Evolutionary conservation across 2,113 vertebrate genomes (phyloP).

Genomic region (Corythornis cristatus): DNA sequence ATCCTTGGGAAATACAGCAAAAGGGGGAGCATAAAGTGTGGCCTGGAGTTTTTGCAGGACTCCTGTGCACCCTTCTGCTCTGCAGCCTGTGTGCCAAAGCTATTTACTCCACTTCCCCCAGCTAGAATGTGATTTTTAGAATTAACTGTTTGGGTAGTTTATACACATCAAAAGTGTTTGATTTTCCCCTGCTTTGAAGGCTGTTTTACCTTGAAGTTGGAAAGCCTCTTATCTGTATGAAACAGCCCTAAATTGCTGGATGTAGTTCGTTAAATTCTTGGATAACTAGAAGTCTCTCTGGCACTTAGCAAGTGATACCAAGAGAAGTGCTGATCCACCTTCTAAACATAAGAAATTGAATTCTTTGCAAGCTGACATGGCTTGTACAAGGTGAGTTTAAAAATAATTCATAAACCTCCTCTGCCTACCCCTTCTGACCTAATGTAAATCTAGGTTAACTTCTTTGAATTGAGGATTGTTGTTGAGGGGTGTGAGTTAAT

Average conservation of each 20-base stretch:
- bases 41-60: neutral
- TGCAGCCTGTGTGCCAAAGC: neutral
- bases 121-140: slow-evolving; percentile 23
- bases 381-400: neutral
- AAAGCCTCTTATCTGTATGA: slow-evolving; percentile 44
- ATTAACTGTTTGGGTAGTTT: slow-evolving; percentile 9
- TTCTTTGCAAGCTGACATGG: neutral
- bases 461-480: neutral
- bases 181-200: slow-evolving; percentile 30
- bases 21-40: neutral
- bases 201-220: neutral
- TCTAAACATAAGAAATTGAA: neutral
- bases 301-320: slow-evolving; percentile 22
- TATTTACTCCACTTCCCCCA: neutral
- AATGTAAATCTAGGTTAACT: neutral
- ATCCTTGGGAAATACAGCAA: neutral
- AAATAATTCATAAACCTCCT: neutral
- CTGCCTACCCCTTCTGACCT: neutral
- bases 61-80: neutral
- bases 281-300: slow-evolving; percentile 49
- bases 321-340: neutral
- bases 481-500: neutral
- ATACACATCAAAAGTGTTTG: neutral
- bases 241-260: slow-evolving; percentile 45
- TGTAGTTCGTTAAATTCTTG: slow-evolving; percentile 50